Evolutionary conservation across 2,888 invertebrate genomes (phyloP), one percentile per base, ranked within the genome.

Genomic region (Dendrolimus pini): DNA sequence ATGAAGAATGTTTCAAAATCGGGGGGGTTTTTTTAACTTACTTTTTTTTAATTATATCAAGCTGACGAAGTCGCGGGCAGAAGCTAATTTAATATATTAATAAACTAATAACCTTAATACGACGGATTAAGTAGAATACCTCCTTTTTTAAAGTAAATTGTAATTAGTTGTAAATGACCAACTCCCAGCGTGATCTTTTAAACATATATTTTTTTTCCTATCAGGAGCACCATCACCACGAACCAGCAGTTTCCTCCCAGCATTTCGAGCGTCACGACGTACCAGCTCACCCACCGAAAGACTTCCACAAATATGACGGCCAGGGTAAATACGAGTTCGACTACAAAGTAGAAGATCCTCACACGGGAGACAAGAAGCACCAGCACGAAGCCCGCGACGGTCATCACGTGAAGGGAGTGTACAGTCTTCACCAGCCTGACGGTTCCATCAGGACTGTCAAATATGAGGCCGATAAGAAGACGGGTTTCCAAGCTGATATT

Each of bases 321-420:
- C 47, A 47, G 9, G 56, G 41, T n/a, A 56, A 56, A 47, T 56
- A 56, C 56, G 56, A 56, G n/a, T 79, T 77, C 67, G 78, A 74
- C 64, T 82, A 83, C 65, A 78, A 78, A 58, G 83, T 83, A 10
- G 65, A 74, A 61, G 83, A 83, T 62, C 73, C 72, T 53, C 77
- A 80, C 66, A 84, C 83, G 60, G 81, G 82, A 41, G 83, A 84
- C 67, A 68, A 71, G 62, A 78, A 80, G 65, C 65, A 66, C 56
- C 78, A 77, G 66, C 65, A 72, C 18, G 85, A 85, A 68, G 74
- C 77, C 61, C 71, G 77, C 13, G 79, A 83, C 74, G 92, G 91
- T 8, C 82, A 91, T 64, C 82, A 79, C 18, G 91, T 92, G 54
- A 80, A 84, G 67, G 92, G 92, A 30, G 47, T 90, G 65, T 92